Conservation (phyloP, 1,140 invertebrate genomes). For the Cepaea nemoralis region DNA sequence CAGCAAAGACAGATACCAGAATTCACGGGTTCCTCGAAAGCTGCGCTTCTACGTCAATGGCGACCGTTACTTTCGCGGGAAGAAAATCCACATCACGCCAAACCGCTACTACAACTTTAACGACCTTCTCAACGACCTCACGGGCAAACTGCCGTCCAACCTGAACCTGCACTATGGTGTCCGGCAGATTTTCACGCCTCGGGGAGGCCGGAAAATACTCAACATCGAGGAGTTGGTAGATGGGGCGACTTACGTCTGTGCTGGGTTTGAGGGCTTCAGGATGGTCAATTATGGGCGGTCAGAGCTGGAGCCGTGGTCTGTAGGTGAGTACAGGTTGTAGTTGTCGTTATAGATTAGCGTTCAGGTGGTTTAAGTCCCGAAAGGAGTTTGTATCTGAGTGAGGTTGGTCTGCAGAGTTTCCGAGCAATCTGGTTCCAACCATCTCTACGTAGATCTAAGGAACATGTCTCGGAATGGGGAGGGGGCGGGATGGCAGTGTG, state of each 20-base stretch:
- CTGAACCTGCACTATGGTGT: constrained; percentile 71
- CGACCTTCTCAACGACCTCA: constrained; percentile 71
- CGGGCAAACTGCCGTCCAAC: constrained; percentile 67
- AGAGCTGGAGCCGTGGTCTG: constrained; percentile 67
- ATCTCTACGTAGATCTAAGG: no score
- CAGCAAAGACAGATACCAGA: constrained; percentile 60
- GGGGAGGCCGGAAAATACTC: constrained; percentile 58
- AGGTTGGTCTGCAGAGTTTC: no score
- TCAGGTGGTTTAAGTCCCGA: no score
- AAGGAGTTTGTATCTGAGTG: no score
- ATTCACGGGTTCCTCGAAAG: constrained; percentile 64
- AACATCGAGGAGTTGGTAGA: constrained; percentile 69
- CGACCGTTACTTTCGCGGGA: constrained; percentile 70
- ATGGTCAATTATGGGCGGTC: constrained; percentile 69
- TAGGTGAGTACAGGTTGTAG: constrained; percentile 64
- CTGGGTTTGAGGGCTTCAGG: constrained; percentile 71
- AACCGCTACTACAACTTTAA: constrained; percentile 69
- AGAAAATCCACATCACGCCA: constrained; percentile 70
- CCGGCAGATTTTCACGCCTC: constrained; percentile 70
- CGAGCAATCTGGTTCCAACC: no score
- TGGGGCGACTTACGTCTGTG: constrained; percentile 70
- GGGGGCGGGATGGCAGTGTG: no score
- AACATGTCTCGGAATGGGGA: no score
- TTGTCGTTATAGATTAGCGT: no score
- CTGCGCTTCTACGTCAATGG: constrained; percentile 71